Evolutionary conservation across 2,888 invertebrate species (phyloP), one percentile per base, ranked within the genome.

Genomic region (Apocheima hispidaria): DNA sequence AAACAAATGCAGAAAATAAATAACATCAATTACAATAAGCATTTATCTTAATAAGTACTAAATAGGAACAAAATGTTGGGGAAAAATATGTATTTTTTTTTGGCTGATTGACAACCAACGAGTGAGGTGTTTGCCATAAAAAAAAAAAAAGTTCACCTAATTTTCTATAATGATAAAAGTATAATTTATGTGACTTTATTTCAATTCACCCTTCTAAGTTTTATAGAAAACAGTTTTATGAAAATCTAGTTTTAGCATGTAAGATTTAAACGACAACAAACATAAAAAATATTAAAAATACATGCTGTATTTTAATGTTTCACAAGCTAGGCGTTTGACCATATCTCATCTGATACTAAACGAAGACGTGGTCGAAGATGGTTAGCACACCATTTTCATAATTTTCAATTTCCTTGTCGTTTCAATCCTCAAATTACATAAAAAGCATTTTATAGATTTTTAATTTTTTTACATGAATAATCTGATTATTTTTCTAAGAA

Each of bases 1-100:
- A 28, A 10, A 38, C 23, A 52, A 52, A 52, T 52, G 52, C 52
- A 41, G 26, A 52, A 20, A 52, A 52, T 52, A 52, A 52, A 52
- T 52, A 52, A 52, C 38, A 38, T 51, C 26, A 16, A 38, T 38
- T 40, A 35, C n/a, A n/a, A 46, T 16, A 35, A 48, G 33, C 48
- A n/a, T 4, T 30, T 30, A 16, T 28, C 20, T 26, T 49, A 36
- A 43, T 54, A 54, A 54, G 54, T 44, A 54, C 44, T 16, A 14
- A 36, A 44, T 54, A 54, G 54, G 54, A 54, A 54, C 54, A 44
- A 44, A 38, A 41, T 40, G 12, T 40, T n/a, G 41, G 41, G 41
- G 4, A 23, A 21, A n/a, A 2, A 40, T 21, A 20, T 41, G 2
- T 16, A 7, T 20, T 12, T 38, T 38, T 23, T 21, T 1, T 18